A percentile compares a stretch with the other conserved stretches of the same genome.
Conservation (phyloP, 2,888 invertebrate species). For the Heliconius erato region DNA sequence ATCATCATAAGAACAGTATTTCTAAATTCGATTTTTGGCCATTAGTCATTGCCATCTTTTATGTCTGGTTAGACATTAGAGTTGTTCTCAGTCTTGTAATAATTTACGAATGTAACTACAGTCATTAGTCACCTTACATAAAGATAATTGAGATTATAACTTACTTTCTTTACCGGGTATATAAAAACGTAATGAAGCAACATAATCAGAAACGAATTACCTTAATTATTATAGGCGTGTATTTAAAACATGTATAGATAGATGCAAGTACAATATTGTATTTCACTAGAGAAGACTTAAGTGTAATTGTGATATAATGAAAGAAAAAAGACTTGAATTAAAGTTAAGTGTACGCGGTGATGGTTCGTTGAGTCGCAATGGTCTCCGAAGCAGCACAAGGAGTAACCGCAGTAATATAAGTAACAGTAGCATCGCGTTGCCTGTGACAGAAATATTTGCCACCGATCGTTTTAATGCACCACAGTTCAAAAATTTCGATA, state of each 20-base stretch:
- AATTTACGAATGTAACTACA: constrained; percentile 73
- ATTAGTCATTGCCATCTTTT: constrained; percentile 77
- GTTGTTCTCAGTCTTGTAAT: constrained; percentile 73
- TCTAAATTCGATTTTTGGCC: background rate
- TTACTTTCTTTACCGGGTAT: constrained; percentile 72
- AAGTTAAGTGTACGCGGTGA: constrained; percentile 82
- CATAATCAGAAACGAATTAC: constrained; percentile 42
- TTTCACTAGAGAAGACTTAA: constrained; percentile 28
- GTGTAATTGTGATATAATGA: constrained; percentile 67
- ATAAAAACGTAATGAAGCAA: constrained; percentile 35
- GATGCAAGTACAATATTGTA: constrained; percentile 12
- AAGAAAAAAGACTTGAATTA: constrained; percentile 81
- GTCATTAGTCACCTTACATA: constrained; percentile 75
- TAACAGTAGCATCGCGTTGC: constrained; percentile 69
- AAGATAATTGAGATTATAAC: constrained; percentile 66
- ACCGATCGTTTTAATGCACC: constrained; percentile 76
- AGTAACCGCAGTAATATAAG: constrained; percentile 76
- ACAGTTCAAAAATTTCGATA: constrained; percentile 75
- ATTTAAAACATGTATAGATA: constrained; percentile 37
- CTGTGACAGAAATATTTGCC: constrained; percentile 79
- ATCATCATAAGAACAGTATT: background rate
- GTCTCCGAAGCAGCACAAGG: constrained; percentile 74
- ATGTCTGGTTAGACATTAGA: constrained; percentile 65
- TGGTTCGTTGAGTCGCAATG: constrained; percentile 76
- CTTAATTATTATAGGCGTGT: constrained; percentile 25